Conservation (phyloP, 2,888 invertebrate genomes). For the Lissocephala sabroskyi region DNA sequence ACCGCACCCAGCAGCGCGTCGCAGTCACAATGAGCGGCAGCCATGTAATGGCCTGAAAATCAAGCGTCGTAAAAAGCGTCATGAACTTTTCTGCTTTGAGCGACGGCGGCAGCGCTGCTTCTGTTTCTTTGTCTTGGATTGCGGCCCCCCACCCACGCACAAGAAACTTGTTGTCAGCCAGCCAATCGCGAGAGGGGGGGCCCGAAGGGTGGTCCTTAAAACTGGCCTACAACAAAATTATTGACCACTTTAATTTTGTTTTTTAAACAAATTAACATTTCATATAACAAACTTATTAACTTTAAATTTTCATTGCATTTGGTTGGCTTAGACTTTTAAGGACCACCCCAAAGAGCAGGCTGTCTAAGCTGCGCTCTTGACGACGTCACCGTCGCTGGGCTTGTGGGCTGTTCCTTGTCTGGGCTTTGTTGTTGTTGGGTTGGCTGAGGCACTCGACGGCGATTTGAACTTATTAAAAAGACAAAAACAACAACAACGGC, state of each 20-base stretch:
- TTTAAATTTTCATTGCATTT: background rate
- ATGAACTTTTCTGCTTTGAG: conserved; percentile 49
- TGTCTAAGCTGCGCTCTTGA: no score
- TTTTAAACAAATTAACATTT: no score
- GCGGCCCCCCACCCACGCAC: conserved; percentile 24
- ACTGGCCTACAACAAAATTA: no score
- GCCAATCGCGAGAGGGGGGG: no score
- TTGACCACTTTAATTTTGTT: no score
- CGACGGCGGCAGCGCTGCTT: background rate
- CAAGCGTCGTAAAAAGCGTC: conserved; percentile 51
- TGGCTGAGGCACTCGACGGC: background rate
- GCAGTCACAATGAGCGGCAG: conserved; percentile 1
- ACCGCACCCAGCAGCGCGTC: background rate
- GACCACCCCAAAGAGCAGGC: no score
- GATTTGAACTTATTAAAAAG: conserved; percentile 44
- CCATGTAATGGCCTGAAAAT: conserved; percentile 56
- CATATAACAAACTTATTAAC: no score
- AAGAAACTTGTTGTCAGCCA: conserved; percentile 36
- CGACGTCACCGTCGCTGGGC: background rate
- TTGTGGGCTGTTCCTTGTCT: conserved; percentile 16
- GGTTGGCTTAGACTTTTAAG: no score
- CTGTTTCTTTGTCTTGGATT: background rate
- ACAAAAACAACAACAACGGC: background rate
- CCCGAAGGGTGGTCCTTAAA: no score
- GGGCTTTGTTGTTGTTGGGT: conserved; percentile 19